Evolutionary conservation across 1,140 invertebrate genomes (phyloP).

Genomic region (Psix sp.): DNA sequence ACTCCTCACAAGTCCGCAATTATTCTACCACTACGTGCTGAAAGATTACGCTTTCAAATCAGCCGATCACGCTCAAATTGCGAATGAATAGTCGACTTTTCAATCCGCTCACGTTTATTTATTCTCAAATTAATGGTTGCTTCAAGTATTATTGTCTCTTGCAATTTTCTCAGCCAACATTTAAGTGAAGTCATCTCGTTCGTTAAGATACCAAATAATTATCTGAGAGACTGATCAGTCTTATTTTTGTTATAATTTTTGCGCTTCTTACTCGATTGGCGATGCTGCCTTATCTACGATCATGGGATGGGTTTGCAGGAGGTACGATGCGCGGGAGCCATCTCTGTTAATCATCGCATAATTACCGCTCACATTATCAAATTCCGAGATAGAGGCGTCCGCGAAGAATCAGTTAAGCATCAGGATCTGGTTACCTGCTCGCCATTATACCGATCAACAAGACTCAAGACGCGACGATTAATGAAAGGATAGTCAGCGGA

Average conservation of each 20-base stretch:
- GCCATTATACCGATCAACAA: conserved; percentile 61
- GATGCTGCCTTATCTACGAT: conserved; percentile 66
- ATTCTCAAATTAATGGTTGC: too few relatives aligned
- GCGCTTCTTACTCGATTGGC: conserved; percentile 45
- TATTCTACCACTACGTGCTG: too few relatives aligned
- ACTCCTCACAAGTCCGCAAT: too few relatives aligned
- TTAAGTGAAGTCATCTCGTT: conserved; percentile 20
- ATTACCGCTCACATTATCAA: conserved; percentile 76
- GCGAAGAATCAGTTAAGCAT: conserved; percentile 68
- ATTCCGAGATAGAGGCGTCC: conserved; percentile 71
- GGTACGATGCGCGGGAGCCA: conserved; percentile 74
- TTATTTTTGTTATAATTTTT: conserved; percentile 45
- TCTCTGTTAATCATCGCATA: conserved; percentile 77
- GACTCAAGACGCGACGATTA: conserved; percentile 58
- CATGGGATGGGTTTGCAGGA: conserved; percentile 60
- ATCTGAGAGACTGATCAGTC: conserved; percentile 32
- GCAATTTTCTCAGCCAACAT: too few relatives aligned
- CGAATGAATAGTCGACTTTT: too few relatives aligned
- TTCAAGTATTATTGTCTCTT: too few relatives aligned
- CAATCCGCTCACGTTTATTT: too few relatives aligned
- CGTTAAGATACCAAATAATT: conserved; percentile 38
- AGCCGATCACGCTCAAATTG: too few relatives aligned
- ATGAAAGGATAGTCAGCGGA: conserved; percentile 56
- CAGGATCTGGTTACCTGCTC: conserved; percentile 56
- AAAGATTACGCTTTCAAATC: too few relatives aligned